Evolutionary conservation across 2,797 vertebrate genomes (phyloP), one percentile per base, ranked within the genome.

Genomic region (Megaceryle alcyon): DNA sequence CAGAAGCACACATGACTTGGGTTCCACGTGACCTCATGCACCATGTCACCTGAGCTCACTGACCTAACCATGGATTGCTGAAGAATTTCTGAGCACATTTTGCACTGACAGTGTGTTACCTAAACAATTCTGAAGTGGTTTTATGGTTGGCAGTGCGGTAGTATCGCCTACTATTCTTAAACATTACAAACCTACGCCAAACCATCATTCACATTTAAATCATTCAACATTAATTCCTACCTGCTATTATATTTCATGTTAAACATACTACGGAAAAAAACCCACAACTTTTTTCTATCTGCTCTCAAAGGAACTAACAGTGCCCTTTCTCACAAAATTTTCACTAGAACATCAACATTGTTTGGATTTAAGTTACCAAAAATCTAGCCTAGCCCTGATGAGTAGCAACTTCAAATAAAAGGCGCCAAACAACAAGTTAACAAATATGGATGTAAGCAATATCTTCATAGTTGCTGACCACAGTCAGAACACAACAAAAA

Each of bases 401-500:
- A 66, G 46, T 6, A 80, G 44, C 35, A 76, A 37, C 29, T 20
- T 44, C 64, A 92, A 89, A 86, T 25, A 51, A 88, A 94, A 83
- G 31, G 33, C 11, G 17, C 14, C 59, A 68, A 88, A 92, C 18
- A 64, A 25, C 7, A 3, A 4, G 8, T 11, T 60, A 70, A 70
- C 29, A 83, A 90, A 92, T 59, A n/a, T 7, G 17, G 49, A 75
- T 7, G n/a, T 25, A 71, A 37, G 17, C 44, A 63, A n/a, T 76
- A 70, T 31, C 65, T 76, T 77, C 35, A 48, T 35, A 54, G 60
- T 68, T 89, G 48, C 49, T 83, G 66, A 70, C 5, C 29, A 88
- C 37, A 86, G 78, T 3, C 25, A 96, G 70, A 93, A 82, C 70
- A 76, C 26, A 88, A 63, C 20, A 87, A 72, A 77, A 94, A 76